Evolutionary conservation across 2,888 invertebrate genomes (phyloP), one percentile per base, ranked within the genome.

Genomic region (Hypena proboscidalis): DNA sequence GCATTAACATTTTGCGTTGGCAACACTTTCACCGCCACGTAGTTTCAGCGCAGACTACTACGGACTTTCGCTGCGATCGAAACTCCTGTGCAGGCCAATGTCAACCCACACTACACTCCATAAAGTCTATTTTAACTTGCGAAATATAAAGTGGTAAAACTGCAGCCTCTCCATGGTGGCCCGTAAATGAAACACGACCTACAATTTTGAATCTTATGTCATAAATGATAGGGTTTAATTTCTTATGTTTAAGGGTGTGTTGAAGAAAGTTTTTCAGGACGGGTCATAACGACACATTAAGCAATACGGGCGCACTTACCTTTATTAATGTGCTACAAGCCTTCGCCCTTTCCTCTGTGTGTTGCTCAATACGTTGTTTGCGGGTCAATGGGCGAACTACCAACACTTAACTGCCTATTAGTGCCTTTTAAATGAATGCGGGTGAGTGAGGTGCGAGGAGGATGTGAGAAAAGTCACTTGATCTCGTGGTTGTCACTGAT

Each of bases 271-370:
- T 87, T 87, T 86, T 85, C 83, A 81, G 87, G 77, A 77, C 73
- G 79, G 81, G 77, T 76, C 81, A 81, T 89, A 87, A 89, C 84
- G 82, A 77, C 83, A 86, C 87, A 89, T 89, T 89, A 88, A 83
- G 75, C 74, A 80, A 80, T 82, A 82, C 74, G 77, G 79, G 75
- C 79, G 77, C 82, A 77, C 81, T 86, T 85, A 86, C 87, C 85
- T 88, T 85, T 87, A 87, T 85, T 85, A 87, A 87, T 87, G 84
- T 70, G 81, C 77, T 82, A 85, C 87, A 86, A 76, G 83, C 79
- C 74, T 82, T 77, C 69, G 75, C 77, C 80, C 82, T 85, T 76
- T 61, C 63, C 64, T 43, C 32, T 45, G 34, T 45, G 49, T 51
- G 63, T 60, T 65, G 57, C 65, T 67, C 70, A 58, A 60, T 69